Conservation (phyloP, 2,888 invertebrate genomes). For the Petrolisthes manimaculis region DNA sequence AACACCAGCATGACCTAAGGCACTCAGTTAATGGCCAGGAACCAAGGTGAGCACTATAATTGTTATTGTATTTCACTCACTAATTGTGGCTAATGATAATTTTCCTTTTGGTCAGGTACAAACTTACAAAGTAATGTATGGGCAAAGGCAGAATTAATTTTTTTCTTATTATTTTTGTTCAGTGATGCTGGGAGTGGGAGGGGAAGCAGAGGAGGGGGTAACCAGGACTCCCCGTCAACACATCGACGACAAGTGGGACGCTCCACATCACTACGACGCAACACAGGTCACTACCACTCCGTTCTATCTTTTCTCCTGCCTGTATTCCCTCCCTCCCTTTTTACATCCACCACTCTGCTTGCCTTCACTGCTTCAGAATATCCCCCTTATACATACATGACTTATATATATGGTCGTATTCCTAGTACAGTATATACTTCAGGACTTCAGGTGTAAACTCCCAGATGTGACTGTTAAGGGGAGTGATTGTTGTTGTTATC, state of each 20-base stretch:
- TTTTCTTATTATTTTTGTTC: neutral
- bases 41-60: neutral
- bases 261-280: slow-evolving; percentile 49
- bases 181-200: slow-evolving; percentile 56
- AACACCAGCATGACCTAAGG: slow-evolving; percentile 68
- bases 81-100: too few relatives aligned
- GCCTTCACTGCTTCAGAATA: slow-evolving; percentile 10
- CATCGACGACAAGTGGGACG: slow-evolving; percentile 35
- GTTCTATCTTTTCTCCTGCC: neutral
- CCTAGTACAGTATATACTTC: too few relatives aligned
- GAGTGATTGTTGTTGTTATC: too few relatives aligned
- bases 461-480: too few relatives aligned
- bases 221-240: slow-evolving; percentile 50
- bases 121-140: too few relatives aligned
- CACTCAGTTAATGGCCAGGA: slow-evolving; percentile 59
- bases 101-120: too few relatives aligned
- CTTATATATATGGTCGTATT: too few relatives aligned
- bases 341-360: slow-evolving; percentile 20
- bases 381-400: too few relatives aligned
- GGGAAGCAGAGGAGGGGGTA: slow-evolving; percentile 46
- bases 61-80: too few relatives aligned
- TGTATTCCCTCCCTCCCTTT: neutral
- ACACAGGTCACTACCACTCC: slow-evolving; percentile 48
- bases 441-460: too few relatives aligned
- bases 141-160: too few relatives aligned